phyloP scores from a whole-genome alignment of 2,888 invertebrate species.

The Globia sparganii region DNA sequence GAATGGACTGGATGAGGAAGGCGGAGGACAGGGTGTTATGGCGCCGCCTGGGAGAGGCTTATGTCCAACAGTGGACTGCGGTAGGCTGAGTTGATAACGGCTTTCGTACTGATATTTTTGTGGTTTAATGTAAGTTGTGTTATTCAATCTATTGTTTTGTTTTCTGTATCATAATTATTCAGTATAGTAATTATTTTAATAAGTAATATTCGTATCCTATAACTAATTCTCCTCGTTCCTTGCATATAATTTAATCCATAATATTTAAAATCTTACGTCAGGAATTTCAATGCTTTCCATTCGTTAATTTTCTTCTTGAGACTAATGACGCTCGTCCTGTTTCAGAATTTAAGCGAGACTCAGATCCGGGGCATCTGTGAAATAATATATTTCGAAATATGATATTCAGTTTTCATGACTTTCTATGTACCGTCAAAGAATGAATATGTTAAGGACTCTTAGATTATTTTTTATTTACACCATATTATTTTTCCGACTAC shows the following conservation, averaged over 20 bases:
- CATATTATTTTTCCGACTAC: background rate
- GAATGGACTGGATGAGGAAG: too few relatives aligned
- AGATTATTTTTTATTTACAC: background rate
- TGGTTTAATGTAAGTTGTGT: slow-evolving; percentile 14
- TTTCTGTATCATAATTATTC: background rate
- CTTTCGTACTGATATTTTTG: background rate
- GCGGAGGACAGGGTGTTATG: too few relatives aligned
- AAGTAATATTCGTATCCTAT: background rate
- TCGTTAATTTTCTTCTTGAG: slow-evolving; percentile 45
- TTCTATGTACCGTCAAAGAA: background rate
- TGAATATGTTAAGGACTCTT: background rate
- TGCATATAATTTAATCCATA: slow-evolving; percentile 18
- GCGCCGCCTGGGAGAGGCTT: too few relatives aligned
- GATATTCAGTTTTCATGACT: slow-evolving; percentile 34
- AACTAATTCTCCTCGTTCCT: background rate
- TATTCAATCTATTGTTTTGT: slow-evolving; percentile 3
- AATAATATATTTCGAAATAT: slow-evolving; percentile 34
- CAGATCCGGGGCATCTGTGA: slow-evolving; percentile 34
- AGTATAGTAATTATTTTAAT: too few relatives aligned
- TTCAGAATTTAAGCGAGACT: slow-evolving; percentile 43
- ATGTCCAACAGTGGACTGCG: too few relatives aligned
- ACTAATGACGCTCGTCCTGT: slow-evolving; percentile 51
- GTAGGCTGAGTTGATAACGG: too few relatives aligned
- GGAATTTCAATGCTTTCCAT: slow-evolving; percentile 47
- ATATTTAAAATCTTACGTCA: slow-evolving; percentile 30